Percentiles rank a stretch among this genome's conserved stretches.
phyloP scores from a whole-genome alignment of 2,797 vertebrate genomes.

The Picus viridis region DNA sequence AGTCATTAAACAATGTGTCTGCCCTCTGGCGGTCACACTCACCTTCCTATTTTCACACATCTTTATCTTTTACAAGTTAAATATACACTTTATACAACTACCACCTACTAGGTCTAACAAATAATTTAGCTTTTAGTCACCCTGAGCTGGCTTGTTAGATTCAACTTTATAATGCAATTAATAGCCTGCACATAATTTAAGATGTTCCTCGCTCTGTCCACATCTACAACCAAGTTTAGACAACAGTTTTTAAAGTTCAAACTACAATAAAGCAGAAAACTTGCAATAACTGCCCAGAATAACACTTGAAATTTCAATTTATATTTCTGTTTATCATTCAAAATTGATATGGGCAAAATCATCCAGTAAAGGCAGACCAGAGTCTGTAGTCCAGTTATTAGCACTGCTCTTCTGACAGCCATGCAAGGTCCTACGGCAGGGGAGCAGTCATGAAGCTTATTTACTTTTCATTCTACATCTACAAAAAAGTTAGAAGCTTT shows the following conservation, averaged over 20 bases:
- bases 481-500: not conserved
- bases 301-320: not conserved
- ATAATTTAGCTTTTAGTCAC: not conserved
- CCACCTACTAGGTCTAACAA: not conserved
- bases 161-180: not conserved
- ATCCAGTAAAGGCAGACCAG: not conserved
- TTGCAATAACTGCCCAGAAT: not conserved
- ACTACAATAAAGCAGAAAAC: not conserved
- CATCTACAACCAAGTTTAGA: not conserved
- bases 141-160: not conserved
- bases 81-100: not conserved
- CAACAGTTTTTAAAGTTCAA: not conserved
- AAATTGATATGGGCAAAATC: not conserved
- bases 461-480: not conserved
- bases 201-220: fast-evolving
- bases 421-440: not conserved
- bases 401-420: not conserved
- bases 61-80: not conserved
- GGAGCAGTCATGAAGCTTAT: not conserved
- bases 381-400: not conserved
- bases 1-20: conserved; percentile 11
- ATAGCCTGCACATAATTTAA: not conserved
- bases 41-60: not conserved
- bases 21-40: conserved; percentile 59
- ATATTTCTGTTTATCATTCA: not conserved